Base-by-base conservation (phyloP, 2,888 invertebrate species). In the Galerucella pusilla region DNA sequence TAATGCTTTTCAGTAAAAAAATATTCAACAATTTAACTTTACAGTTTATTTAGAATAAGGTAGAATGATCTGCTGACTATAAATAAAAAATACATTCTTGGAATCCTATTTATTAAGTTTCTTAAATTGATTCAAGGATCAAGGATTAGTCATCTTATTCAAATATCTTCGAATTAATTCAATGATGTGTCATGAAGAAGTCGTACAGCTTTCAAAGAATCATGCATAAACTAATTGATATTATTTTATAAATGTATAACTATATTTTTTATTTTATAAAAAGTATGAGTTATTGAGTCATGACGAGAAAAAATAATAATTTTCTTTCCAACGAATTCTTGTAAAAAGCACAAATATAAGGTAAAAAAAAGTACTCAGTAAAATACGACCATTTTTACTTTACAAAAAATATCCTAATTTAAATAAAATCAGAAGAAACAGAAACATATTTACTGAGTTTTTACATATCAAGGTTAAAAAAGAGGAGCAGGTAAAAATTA, bases 201-300 rank as follows among this genome's bases (percentile, higher is more conserved):
- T n/a, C 10, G 28, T 61, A 61, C 35, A 61, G 14, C 12, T 61
- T 61, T 12, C 61, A 61, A 61, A 65, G 64, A 64, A 64, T 64
- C 35, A 11, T 42, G 10, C 45, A 64, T 45, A 45, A 16, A 16
- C 42, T 64, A 64, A 64, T 45, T 64, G n/a, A 35, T 46, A 61
- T 61, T 61, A 61, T 61, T 61, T 61, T 35, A 46, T 45, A 16
- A 64, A 46, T 64, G 46, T 64, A 16, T 64, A 46, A 45, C 45
- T 46, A 64, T 45, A 45, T 64, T 45, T 64, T 35, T 42, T 63
- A 16, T 20, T 42, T 45, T 64, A 45, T 20, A 16, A 45, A 46
- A 64, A 46, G 11, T 20, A 64, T 65, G 46, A 65, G 64, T 65
- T 65, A 65, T 46, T 65, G 64, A 65, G 64, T 65, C 64, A 16